phyloP scores from a whole-genome alignment of 1,140 invertebrate genomes.

The Dufourea novaeangliae region DNA sequence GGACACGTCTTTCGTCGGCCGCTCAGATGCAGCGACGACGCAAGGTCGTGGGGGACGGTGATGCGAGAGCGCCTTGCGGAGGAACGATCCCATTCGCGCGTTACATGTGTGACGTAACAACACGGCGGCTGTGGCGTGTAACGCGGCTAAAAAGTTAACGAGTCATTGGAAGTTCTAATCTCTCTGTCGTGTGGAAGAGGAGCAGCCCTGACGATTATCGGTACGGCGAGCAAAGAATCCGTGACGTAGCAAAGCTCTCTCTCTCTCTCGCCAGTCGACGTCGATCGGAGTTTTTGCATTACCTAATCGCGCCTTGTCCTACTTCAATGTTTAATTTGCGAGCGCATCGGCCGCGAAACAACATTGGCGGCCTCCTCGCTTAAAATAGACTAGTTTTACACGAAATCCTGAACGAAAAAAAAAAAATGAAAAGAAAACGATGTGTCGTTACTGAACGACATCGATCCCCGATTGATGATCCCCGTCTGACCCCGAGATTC shows the following conservation, averaged over 20 bases:
- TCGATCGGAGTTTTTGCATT: constrained; percentile 12
- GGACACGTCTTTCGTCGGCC: no score
- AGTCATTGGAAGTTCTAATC: constrained; percentile 43
- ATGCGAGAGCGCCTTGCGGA: background rate
- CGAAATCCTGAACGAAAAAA: background rate
- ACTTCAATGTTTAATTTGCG: constrained; percentile 36
- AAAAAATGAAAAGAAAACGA: no score
- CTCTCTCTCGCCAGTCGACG: background rate
- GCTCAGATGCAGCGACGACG: background rate
- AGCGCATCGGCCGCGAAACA: constrained; percentile 8
- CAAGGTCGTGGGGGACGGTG: background rate
- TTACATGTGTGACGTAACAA: constrained; percentile 50
- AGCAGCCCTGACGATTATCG: constrained; percentile 29
- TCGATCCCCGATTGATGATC: background rate
- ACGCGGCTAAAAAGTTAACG: constrained; percentile 22
- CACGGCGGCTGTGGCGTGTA: background rate
- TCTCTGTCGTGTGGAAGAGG: background rate
- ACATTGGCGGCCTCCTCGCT: background rate
- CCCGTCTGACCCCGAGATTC: background rate
- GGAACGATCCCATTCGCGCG: background rate
- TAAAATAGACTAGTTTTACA: constrained; percentile 17
- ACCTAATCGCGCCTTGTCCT: constrained; percentile 42
- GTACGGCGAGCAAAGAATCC: background rate
- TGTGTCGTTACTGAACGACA: background rate
- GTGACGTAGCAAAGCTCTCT: constrained; percentile 37